Evolutionary conservation across 2,888 invertebrate species (phyloP), one percentile per base, ranked within the genome.

Genomic region (Eristalis tenax): DNA sequence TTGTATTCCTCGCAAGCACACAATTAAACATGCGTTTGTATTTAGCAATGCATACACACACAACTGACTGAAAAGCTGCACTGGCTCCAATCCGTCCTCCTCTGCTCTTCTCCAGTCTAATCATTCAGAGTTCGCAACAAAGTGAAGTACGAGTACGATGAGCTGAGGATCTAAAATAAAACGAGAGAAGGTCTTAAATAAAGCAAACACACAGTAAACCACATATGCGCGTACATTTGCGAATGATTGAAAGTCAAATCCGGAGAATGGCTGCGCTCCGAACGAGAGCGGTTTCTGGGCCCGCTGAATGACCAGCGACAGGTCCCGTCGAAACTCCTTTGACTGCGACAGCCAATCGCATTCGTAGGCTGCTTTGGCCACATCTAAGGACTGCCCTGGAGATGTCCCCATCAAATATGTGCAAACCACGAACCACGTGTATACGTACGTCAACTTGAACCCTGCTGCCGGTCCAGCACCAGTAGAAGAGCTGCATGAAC

Each of bases 231-330:
- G 5, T 8, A 92, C 92, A 5, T 89, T 89, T n/a, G 91, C 89
- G 78, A 92, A 91, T 38, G 92, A 89, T 18, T 90, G 86, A 69
- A 91, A 89, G 32, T 90, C 91, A 26, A 91, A 91, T 32, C 90
- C 90, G 43, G 89, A 89, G 28, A 92, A 90, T 1, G 92, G 92
- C 38, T 79, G 87, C 3, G 92, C 91, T 26, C 81, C 89, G 78
- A 91, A 91, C 10, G 89, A 74, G 3, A 92, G 71, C 0, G 92
- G 91, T n/a, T 86, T 90, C 77, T 92, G 92, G 11, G 91, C 89
- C 3, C 92, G 88, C 50, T 77, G 78, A 2, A 92, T 92, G 11
- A 92, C 70, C 80, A 92, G 90, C 71, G 89, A 81, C 13, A 92
- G 86, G 69, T 91, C 90, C 0, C 90, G 90, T 28, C 90, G 90